Evolutionary conservation across 2,113 vertebrate genomes (phyloP), one percentile per base, ranked within the genome.

Genomic region (Elaphurus davidianus): DNA sequence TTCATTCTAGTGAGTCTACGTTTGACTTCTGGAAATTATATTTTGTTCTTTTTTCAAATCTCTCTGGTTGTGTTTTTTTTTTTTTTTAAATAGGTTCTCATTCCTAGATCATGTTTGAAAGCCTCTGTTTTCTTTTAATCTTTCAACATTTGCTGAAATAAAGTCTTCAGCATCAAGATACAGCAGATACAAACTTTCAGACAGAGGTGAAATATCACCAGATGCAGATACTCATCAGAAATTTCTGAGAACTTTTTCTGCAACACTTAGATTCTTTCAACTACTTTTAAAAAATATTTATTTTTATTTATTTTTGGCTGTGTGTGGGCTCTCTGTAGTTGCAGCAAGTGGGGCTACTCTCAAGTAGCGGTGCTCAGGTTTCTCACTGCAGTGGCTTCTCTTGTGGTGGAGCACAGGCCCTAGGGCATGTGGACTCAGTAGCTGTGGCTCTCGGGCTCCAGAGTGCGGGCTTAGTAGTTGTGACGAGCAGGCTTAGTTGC

Each of bases 121-220:
- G 76, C 21, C 57, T 76, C 14, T 54, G 25, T 59, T 90, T 19
- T 88, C 84, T 96, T 90, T 67, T 5, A 55, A n/a, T 96, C 55
- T 60, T 97, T 57, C 30, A 64, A 8, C 50, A 86, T 94, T 82
- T 82, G 43, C 67, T 91, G 76, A 87, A 94, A 84, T 90, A 79
- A 96, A 90, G 55, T 62, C 78, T 89, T 81, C n/a, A 78, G 78
- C 55, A 74, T 90, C 52, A 94, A 95, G 71, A 76, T 88, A 64
- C n/a, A 89, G 89, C 64, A 96, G 67, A 82, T 40, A 89, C 0
- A 16, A 95, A 54, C 59, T 94, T 96, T 93, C 81, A 96, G 83
- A 92, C 23, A 36, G 33, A 85, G 47, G 78, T 94, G 91, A 84
- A 60, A 89, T 54, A 64, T 94, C 8, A 11, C 87, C 40, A n/a